Evolutionary conservation across 2,113 vertebrate genomes (phyloP).

Genomic region (Taxidea taxus): DNA sequence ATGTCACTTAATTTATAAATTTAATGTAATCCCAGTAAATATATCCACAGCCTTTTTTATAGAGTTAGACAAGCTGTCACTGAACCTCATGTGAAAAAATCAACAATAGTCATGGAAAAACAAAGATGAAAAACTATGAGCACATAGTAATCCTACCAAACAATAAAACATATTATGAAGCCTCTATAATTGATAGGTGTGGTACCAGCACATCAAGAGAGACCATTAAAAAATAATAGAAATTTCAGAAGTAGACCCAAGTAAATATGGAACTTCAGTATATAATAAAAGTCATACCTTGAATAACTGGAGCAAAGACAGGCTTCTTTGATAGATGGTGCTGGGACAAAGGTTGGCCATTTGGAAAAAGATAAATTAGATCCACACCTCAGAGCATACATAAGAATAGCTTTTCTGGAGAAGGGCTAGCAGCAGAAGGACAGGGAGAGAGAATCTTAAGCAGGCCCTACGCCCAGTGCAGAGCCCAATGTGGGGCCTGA

Average conservation of each 20-base stretch:
- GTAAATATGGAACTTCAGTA: background rate
- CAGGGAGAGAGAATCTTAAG: background rate
- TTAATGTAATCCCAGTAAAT: background rate
- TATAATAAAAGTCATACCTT: background rate
- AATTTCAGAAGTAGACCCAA: conserved; percentile 21
- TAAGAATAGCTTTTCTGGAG: background rate
- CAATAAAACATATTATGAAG: background rate
- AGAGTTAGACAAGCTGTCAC: background rate
- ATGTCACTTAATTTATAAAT: background rate
- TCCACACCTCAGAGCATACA: background rate
- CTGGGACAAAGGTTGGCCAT: background rate
- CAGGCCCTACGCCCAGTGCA: background rate
- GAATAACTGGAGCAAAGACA: background rate
- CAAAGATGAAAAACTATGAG: conserved; percentile 3
- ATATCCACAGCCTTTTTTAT: background rate
- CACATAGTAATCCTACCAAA: background rate
- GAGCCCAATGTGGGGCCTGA: background rate
- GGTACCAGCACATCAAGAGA: background rate
- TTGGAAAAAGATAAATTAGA: background rate
- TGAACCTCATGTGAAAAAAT: background rate
- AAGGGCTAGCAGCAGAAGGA: background rate
- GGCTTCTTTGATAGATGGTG: background rate
- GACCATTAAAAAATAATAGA: background rate
- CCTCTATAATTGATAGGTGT: background rate
- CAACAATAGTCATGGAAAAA: background rate